Evolutionary conservation across 2,797 vertebrate genomes (phyloP), one percentile per base, ranked within the genome.

Genomic region (Argyrosomus regius): DNA sequence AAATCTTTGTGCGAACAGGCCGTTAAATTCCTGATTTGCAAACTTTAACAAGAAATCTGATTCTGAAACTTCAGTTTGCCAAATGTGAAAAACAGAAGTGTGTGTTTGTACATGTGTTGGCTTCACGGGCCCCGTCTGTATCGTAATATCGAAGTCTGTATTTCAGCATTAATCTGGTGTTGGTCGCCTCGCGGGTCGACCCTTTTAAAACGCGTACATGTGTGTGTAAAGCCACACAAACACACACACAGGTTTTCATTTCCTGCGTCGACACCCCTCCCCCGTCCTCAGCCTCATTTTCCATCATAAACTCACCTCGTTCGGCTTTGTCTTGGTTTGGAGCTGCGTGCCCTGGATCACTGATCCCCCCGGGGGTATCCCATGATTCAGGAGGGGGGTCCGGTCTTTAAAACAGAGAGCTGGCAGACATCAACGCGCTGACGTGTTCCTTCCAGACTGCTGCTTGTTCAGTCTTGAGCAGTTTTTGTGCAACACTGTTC

Each of bases 301-400:
- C 81, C 78, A 48, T 69, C 78, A 62, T 70, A 76, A 84, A 79
- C 62, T 78, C 46, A 2, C 14, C 43, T 22, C 2, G 11, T 43
- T 75, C 50, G 24, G 2, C 74, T 70, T 66, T 52, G 54, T 74
- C 65, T 50, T 56, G 76, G 35, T 65, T 70, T 39, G 1, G 54
- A 69, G 71, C 72, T 20, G 35, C 14, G 5, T 54, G 71, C 35
- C 67, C 78, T 78, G 72, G 31, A 65, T 75, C 70, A 50, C 35
- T 26, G 67, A 56, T 73, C 67, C 74, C 64, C 16, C 0, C 18
- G 46, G 67, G 56, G 67, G 58, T 45, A 24, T 71, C 56, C 75
- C 67, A 61, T 68, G 66, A 62, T 78, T 60, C 74, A 71, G 43
- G 9, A 3, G 49, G 31, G 26, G 60, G 17, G 24, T 28, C 18